Conservation (phyloP, 2,113 vertebrate genomes). For the Ovis aries region DNA sequence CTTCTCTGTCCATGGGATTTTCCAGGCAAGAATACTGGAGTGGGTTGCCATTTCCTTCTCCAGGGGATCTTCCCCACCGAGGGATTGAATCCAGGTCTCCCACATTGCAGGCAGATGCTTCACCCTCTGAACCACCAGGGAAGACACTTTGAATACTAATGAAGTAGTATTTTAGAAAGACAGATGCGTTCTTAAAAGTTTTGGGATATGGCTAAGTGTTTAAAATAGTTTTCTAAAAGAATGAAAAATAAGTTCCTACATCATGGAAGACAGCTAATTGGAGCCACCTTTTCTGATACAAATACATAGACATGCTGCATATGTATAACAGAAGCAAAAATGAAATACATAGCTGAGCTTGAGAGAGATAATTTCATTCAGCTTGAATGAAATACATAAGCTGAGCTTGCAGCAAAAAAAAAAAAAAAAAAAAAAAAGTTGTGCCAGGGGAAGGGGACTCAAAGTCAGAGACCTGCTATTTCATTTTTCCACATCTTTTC, state of each 20-base stretch:
- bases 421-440: background rate
- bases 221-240: background rate
- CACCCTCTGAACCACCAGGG: background rate
- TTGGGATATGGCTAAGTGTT: background rate
- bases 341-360: background rate
- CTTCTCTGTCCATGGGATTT: background rate
- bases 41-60: background rate
- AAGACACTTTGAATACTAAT: background rate
- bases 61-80: background rate
- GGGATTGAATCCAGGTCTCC: background rate
- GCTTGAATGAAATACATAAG: no score
- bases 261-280: background rate
- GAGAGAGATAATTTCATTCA: background rate
- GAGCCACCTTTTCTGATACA: background rate
- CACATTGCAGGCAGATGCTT: background rate
- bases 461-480: background rate
- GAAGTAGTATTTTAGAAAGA: constrained; percentile 5
- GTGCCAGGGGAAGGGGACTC: background rate
- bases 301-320: background rate
- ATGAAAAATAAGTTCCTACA: background rate
- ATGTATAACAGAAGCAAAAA: background rate
- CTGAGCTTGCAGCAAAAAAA: no score
- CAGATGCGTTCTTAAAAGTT: background rate
- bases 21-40: background rate
- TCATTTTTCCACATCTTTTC: background rate